These are phyloP conservation scores for Ormyrus nitidulus DNA, from an alignment of 2,888 invertebrate species.

Conservation along the genomic window DNA sequence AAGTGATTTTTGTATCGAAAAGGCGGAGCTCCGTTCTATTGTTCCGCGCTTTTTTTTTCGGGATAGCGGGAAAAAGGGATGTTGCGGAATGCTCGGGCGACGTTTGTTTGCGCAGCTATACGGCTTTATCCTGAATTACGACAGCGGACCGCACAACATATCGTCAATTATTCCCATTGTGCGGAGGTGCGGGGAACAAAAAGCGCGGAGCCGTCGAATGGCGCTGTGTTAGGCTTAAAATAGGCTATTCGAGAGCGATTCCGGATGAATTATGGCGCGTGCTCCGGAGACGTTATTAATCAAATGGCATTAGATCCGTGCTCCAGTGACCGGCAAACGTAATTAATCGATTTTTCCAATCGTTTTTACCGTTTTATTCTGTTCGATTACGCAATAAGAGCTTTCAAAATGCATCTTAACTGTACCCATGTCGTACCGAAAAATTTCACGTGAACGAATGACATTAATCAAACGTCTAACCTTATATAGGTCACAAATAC, in stretches of 20 bases:
- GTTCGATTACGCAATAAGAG: too few relatives aligned
- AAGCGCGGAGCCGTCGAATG: constrained; percentile 9
- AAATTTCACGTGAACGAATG: too few relatives aligned
- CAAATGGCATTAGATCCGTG: not conserved
- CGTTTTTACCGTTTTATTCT: not conserved
- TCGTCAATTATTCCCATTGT: constrained; percentile 48
- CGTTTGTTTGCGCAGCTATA: not conserved
- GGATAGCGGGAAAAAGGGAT: constrained; percentile 22
- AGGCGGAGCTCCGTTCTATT: constrained; percentile 8
- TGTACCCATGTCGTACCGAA: too few relatives aligned
- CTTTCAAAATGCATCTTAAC: too few relatives aligned
- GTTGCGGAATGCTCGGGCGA: constrained; percentile 36
- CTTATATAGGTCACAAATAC: too few relatives aligned
- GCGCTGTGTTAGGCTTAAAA: not conserved
- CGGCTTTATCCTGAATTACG: constrained; percentile 43
- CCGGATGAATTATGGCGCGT: not conserved
- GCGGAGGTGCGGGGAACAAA: not conserved
- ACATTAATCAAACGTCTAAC: too few relatives aligned
- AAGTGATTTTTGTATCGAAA: constrained; percentile 49
- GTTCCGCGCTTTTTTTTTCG: not conserved
- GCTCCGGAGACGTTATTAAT: not conserved
- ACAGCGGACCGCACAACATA: constrained; percentile 30
- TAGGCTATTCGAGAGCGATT: constrained; percentile 18
- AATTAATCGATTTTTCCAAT: constrained; percentile 8
- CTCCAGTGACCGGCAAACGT: not conserved